Base-by-base conservation (phyloP, 1,140 invertebrate genomes). In the Hyles vespertilio region DNA sequence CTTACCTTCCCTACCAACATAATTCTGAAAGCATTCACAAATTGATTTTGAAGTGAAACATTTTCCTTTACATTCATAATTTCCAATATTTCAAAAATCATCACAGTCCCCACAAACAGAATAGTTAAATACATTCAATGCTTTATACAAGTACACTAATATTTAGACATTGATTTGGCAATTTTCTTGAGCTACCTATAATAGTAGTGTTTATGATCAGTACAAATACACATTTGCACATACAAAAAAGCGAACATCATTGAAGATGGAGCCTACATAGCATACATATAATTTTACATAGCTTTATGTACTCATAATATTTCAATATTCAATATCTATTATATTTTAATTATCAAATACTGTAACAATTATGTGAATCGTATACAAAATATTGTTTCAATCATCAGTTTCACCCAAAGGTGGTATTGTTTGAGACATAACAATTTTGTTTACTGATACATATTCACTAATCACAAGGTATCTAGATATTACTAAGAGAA, bases 91-190 rank as follows among this genome's bases (percentile, higher is more conserved):
- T 40, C 8, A 40, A 2, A 40, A 2, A 40, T 5, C 36, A 40
- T 5, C 36, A 5, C 4, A 40, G 5, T 5, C 8, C 8, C 8
- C 36, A 40, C 8, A 8, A 40, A 40, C 12, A 47, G n/a, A 5
- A n/a, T 10, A 10, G n/a, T 48, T 48, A 10, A 11, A 6, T 48
- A n/a, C 2, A 48, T 48, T 11, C 10, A 48, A 22, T 22, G 5
- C 36, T 40, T 40, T 40, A 48, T 48, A 48, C 5, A 11, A 5
- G n/a, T 5, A 48, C n/a, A 48, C 46, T 48, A 48, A 48, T 32
- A 54, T 45, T 34, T 57, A 67, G 44, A 67, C 79, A 83, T 69
- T 61, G 54, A 84, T 84, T 84, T 82, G 81, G 81, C 81, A 82
- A 72, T 64, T 65, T 57, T 70, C 53, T 82, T 84, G 81, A 84